Base-by-base conservation (phyloP, 2,797 vertebrate genomes). In the Tachyglossus aculeatus region DNA sequence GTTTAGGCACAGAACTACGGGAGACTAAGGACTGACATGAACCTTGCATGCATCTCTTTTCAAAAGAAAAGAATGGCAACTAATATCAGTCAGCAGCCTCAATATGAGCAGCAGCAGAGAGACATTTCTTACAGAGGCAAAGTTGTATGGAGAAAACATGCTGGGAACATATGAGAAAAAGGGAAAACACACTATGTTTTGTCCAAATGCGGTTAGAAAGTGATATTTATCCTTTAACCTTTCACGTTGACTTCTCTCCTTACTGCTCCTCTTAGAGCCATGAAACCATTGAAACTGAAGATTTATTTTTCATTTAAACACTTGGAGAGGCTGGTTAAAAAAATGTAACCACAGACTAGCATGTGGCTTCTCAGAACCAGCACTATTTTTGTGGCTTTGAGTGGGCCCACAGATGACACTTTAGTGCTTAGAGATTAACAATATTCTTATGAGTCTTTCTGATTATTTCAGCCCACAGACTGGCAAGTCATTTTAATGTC, bases 161-260 rank as follows among this genome's bases (percentile, higher is more conserved):
- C 2, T 25, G 31, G 62, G 15, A 58, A 48, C 14, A 36, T 4
- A 37, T 3, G 19, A 60, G 55, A 76, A 52, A n/a, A 62, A 18
- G 9, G 19, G 25, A 50, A 67, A 54, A 27, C 2, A 38, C 47
- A 64, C 65, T 1, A 55, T 38, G 36, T 60, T 59, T 44, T 78
- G n/a, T 38, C 34, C 70, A 32, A 76, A 65, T 25, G 7, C 63
- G 27, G 24, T 59, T 68, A 24, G 16, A 60, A 73, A 58, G 32
- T 45, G 13, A 22, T 29, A 54, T n/a, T 67, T 15, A 54, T 77
- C 52, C 33, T 66, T 74, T 12, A 31, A 47, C 16, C 15, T 81
- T 71, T 77, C 32, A 64, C 48, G 40, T 76, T 80, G 33, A 21
- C 71, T 60, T 48, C 48, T 55, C 25, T 55, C 21, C 38, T 1